phyloP scores from a whole-genome alignment of 2,888 invertebrate genomes.

The Lobophora halterata region DNA sequence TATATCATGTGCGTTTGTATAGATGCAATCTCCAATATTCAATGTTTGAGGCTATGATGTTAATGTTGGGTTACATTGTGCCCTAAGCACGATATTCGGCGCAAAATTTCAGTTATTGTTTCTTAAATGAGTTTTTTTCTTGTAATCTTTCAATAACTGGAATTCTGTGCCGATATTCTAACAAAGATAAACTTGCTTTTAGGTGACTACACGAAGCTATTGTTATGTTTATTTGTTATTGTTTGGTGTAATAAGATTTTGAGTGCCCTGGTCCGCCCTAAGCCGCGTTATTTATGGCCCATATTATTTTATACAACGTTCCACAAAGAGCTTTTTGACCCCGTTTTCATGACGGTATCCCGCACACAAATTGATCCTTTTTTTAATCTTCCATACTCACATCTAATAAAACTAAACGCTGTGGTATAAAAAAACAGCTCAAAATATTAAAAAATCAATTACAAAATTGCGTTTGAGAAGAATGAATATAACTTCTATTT shows the following conservation, averaged over 20 bases:
- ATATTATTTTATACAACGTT: slow-evolving; percentile 60
- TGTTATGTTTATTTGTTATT: slow-evolving; percentile 67
- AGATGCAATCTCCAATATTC: slow-evolving; percentile 63
- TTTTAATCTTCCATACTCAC: slow-evolving; percentile 64
- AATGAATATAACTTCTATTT: no score
- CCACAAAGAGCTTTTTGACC: slow-evolving; percentile 56
- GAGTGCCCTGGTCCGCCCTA: slow-evolving; percentile 69
- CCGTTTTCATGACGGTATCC: slow-evolving; percentile 55
- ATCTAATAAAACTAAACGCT: slow-evolving; percentile 40
- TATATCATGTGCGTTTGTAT: slow-evolving; percentile 69
- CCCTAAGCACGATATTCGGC: slow-evolving; percentile 61
- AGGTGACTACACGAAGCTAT: slow-evolving; percentile 77
- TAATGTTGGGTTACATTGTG: slow-evolving; percentile 63
- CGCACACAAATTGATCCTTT: slow-evolving; percentile 59
- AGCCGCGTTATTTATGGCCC: slow-evolving; percentile 72
- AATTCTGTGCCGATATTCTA: slow-evolving; percentile 59
- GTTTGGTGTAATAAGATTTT: slow-evolving; percentile 62
- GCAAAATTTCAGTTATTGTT: slow-evolving; percentile 52
- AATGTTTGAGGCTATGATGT: slow-evolving; percentile 59
- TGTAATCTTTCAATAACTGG: slow-evolving; percentile 36
- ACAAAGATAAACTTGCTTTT: slow-evolving; percentile 71
- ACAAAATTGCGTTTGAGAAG: no score
- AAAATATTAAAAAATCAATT: slow-evolving; percentile 32
- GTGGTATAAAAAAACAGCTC: not conserved
- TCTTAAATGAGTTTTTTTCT: not conserved